Base-by-base conservation (phyloP, 2,797 vertebrate genomes). In the Epinephelus coioides region DNA sequence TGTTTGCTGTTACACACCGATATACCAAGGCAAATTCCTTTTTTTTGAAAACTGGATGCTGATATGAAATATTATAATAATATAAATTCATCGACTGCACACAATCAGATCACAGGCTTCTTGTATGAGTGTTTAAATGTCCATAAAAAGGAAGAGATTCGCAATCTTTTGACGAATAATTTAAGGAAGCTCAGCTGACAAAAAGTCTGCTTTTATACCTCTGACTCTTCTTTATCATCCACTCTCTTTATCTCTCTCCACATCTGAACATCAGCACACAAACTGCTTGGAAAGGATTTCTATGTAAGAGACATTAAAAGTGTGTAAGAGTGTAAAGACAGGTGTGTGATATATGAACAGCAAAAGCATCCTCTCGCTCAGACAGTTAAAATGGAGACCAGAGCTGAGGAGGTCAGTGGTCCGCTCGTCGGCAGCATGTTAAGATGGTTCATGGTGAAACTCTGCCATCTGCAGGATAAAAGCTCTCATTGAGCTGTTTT, bases 381-480 rank as follows among this genome's bases (percentile, higher is more conserved):
- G 56, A 27, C 47, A 38, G 71, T 74, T 90, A 86, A 91, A 91
- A 84, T 85, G 85, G 85, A 90, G 78, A 86, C 76, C 62, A 80
- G 67, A 19, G 56, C 40, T 59, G 78, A 70, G 53, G 73, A 70
- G 81, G 81, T 69, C 70, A 68, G 38, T 12, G 69, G 46, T 73
- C 38, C 17, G 19, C 27, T 72, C 64, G 13, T 14, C 1, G 0
- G 17, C 46, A 50, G 6, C 44, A 50, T 9, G 13, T 21, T 21
- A 3, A 61, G 14, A 47, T 57, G 13, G 61, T 90, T 85, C 38
- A 76, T 93, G 83, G 83, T 91, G 63, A 91, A 92, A 94, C 79
- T 83, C 90, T 94, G 95, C 94, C 92, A 93, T 94, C 95, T 96
- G 91, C 94, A 94, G 95, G 95, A 88, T 0, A 47, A 81, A 69